phyloP scores from a whole-genome alignment of 2,888 invertebrate species.

The Emmelina monodactyla region DNA sequence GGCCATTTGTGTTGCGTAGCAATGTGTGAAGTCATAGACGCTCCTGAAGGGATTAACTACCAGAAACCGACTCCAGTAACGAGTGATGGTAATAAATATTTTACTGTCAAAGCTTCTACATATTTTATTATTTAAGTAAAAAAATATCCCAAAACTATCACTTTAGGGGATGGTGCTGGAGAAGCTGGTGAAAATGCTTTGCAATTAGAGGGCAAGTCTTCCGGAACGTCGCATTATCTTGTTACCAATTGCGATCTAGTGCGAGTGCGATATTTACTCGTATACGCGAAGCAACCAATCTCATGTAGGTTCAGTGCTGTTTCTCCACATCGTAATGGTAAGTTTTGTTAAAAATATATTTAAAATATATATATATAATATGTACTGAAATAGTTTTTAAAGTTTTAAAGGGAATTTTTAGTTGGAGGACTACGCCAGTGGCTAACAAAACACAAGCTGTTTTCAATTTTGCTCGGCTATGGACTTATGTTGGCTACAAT shows the following conservation, averaged over 20 bases:
- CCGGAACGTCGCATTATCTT: slow-evolving; percentile 71
- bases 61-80: slow-evolving; percentile 51
- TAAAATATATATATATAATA: not conserved
- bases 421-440: slow-evolving; percentile 57
- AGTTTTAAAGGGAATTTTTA: no score
- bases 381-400: not conserved
- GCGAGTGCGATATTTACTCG: slow-evolving; percentile 76
- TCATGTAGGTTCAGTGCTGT: slow-evolving; percentile 42
- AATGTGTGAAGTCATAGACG: slow-evolving; percentile 80
- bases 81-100: slow-evolving; percentile 51
- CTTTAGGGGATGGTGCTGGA: no score
- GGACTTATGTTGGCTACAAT: slow-evolving; percentile 70
- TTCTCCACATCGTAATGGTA: slow-evolving; percentile 39
- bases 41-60: slow-evolving; percentile 68
- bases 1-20: slow-evolving; percentile 80
- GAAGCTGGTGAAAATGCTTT: slow-evolving; percentile 59
- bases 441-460: slow-evolving; percentile 68
- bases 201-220: no score
- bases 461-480: slow-evolving; percentile 70
- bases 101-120: no score
- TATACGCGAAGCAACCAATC: slow-evolving; percentile 68
- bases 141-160: no score
- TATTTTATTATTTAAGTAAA: no score
- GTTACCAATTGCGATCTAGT: slow-evolving; percentile 80
- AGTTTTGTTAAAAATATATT: slow-evolving; percentile 2